Evolutionary conservation across 1,140 invertebrate species (phyloP).

Genomic region (Meloidogyne hapla): DNA sequence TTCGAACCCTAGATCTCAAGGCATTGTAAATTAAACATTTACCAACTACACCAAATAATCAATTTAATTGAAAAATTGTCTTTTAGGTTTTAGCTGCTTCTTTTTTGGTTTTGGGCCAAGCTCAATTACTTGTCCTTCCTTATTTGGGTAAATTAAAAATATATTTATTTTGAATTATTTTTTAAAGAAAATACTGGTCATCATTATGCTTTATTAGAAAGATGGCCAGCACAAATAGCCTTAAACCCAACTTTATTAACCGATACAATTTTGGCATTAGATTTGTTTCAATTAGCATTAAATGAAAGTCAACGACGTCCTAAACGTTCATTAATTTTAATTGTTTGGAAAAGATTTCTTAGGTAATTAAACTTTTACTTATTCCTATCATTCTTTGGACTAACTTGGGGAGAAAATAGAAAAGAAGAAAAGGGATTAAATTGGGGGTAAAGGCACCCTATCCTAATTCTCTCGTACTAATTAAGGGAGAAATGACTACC

Average conservation of each 20-base stretch:
- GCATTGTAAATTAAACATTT: neutral
- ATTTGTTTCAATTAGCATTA: conserved; percentile 37
- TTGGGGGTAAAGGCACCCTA: no score
- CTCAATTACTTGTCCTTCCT: conserved; percentile 45
- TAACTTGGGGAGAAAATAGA: no score
- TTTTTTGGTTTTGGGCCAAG: conserved; percentile 40
- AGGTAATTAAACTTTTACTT: no score
- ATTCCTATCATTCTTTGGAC: no score
- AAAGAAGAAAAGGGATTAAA: no score
- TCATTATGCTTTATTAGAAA: conserved; percentile 35
- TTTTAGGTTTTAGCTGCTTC: conserved; percentile 22
- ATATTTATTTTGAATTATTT: neutral
- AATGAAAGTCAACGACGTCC: conserved; percentile 18
- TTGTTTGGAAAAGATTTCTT: conserved; percentile 5
- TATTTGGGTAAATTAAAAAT: conserved; percentile 39
- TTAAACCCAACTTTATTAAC: conserved; percentile 44
- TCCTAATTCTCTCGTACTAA: no score
- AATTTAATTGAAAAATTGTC: neutral
- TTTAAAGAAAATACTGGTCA: conserved; percentile 48
- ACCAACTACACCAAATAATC: neutral
- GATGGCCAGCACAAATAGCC: conserved; percentile 35
- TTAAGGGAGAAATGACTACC: no score
- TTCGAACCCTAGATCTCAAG: neutral
- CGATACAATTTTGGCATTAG: conserved; percentile 43
- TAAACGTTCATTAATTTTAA: conserved; percentile 3